These are phyloP conservation scores for Gnathonemus echidnorhynchus DNA, from an alignment of 2,113 vertebrate genomes.

Conservation along the genomic window DNA sequence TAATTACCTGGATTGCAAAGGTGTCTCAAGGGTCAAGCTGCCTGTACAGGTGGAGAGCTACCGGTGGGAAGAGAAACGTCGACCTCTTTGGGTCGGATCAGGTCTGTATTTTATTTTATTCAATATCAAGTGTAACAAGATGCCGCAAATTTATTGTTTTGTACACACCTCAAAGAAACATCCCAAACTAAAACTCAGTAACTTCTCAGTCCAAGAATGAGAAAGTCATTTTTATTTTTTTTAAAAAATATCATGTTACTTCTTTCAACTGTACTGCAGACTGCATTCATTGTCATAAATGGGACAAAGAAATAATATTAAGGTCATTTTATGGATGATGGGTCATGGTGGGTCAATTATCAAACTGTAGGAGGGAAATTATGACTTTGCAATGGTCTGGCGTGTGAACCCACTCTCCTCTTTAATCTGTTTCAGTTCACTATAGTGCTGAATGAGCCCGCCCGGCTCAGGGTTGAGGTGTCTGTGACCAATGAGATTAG, in stretches of 20 bases:
- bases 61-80: not conserved
- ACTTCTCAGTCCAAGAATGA: not conserved
- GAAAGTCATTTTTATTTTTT: not conserved
- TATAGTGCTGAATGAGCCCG: conserved; percentile 19
- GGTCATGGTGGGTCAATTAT: not conserved
- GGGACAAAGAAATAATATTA: not conserved
- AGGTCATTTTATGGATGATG: not conserved
- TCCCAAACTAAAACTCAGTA: not conserved
- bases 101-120: conserved; percentile 22
- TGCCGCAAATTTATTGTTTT: not conserved
- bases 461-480: conserved; percentile 18
- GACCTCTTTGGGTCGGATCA: not conserved
- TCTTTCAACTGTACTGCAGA: not conserved
- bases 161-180: not conserved
- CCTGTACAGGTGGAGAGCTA: not conserved
- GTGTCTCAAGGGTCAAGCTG: not conserved
- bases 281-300: not conserved
- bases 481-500: conserved; percentile 24
- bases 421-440: conserved; percentile 12
- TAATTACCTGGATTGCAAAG: not conserved
- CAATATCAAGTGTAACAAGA: not conserved
- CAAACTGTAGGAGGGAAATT: not conserved
- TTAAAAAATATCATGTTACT: not conserved
- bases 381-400: not conserved
- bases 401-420: not conserved